Conservation (phyloP, 1,140 invertebrate genomes). For the Wasmannia auropunctata region DNA sequence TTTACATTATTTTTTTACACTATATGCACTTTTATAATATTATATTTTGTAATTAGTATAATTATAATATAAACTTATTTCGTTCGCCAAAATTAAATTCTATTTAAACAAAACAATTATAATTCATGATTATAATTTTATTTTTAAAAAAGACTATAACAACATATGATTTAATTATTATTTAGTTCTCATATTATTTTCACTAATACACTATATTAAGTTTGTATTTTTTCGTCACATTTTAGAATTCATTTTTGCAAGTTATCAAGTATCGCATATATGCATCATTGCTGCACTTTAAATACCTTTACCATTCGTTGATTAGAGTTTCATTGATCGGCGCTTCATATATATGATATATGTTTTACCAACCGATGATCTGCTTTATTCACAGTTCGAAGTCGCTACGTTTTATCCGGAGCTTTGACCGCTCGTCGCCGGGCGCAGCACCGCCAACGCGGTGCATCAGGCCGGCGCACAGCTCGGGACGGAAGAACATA, state of each 20-base stretch:
- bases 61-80: neutral
- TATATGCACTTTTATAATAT: neutral
- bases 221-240: neutral
- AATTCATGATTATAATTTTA: neutral
- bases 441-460: neutral
- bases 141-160: neutral
- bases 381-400: neutral
- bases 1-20: neutral
- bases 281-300: too few relatives aligned
- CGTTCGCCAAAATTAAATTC: neutral
- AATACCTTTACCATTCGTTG: neutral
- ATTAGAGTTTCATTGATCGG: neutral
- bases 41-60: neutral
- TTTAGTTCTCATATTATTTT: neutral
- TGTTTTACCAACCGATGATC: neutral
- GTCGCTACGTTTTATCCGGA: neutral
- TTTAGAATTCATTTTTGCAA: neutral
- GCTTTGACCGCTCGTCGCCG: neutral
- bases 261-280: neutral
- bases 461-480: slow-evolving; percentile 70
- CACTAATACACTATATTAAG: neutral
- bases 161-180: neutral
- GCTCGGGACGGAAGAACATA: slow-evolving; percentile 83
- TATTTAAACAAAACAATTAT: neutral
- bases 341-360: neutral